Conservation (phyloP, 2,888 invertebrate species). For the Lasioglossum leucozonium region DNA sequence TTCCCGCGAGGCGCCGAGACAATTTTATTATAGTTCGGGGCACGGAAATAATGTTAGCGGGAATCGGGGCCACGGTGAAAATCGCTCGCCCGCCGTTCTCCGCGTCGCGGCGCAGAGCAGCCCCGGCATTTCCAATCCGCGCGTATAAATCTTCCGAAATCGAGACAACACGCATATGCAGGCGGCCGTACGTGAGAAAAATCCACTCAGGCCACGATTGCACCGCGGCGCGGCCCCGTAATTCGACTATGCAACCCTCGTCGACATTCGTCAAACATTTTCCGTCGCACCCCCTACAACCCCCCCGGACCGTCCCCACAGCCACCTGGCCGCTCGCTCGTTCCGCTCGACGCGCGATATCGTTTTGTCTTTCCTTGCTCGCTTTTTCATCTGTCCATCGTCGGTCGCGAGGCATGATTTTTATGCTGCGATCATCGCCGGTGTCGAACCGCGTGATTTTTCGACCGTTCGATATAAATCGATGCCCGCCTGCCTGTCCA, state of each 20-base stretch:
- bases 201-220: constrained; percentile 35
- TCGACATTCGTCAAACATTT: constrained; percentile 58
- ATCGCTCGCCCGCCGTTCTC: background rate
- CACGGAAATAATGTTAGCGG: background rate
- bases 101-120: background rate
- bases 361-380: constrained; percentile 35
- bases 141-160: constrained; percentile 39
- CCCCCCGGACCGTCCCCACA: background rate
- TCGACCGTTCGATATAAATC: constrained; percentile 42
- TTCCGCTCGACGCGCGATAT: constrained; percentile 17
- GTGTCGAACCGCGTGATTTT: constrained; percentile 32
- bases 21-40: background rate
- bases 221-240: constrained; percentile 31
- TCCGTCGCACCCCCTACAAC: background rate
- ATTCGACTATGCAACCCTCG: constrained; percentile 45
- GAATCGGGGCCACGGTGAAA: background rate
- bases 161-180: constrained; percentile 20
- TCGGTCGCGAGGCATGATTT: constrained; percentile 35
- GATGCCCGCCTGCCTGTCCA: background rate
- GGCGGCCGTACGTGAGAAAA: constrained; percentile 41
- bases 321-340: background rate
- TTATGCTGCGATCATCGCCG: constrained; percentile 45
- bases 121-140: constrained; percentile 20
- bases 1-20: background rate
- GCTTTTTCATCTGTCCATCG: constrained; percentile 46